Conservation (phyloP, 2,888 invertebrate species). For the Cecidostiba fungosa region DNA sequence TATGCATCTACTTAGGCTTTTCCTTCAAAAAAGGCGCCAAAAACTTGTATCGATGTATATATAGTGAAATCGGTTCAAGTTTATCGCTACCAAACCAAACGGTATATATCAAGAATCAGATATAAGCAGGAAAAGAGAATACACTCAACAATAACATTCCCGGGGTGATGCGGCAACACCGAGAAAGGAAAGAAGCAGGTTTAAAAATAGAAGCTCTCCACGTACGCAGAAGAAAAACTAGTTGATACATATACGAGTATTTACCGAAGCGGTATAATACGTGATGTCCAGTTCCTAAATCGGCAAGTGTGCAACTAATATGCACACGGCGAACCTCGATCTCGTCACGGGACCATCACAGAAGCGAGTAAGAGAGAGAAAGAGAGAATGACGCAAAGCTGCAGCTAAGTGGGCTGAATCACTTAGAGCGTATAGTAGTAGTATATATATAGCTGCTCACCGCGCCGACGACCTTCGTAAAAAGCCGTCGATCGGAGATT, state of each 20-base stretch:
- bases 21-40: no score
- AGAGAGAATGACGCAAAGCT: constrained; percentile 30
- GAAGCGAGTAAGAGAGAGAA: constrained; percentile 61
- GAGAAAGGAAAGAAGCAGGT: background rate
- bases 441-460: constrained; percentile 62
- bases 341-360: background rate
- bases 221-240: background rate
- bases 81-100: background rate
- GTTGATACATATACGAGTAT: background rate
- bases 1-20: background rate
- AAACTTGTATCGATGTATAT: no score
- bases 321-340: background rate
- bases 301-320: background rate
- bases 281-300: background rate
- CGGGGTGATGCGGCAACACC: background rate
- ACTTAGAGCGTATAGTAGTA: constrained; percentile 43
- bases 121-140: background rate
- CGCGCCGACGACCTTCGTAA: constrained; percentile 75
- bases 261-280: background rate
- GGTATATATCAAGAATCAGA: background rate
- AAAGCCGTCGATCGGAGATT: constrained; percentile 75
- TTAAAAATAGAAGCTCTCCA: background rate
- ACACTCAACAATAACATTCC: background rate
- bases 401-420: constrained; percentile 42
- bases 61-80: no score